Conservation (phyloP, 2,888 invertebrate genomes). For the Gymnocheta viridis region DNA sequence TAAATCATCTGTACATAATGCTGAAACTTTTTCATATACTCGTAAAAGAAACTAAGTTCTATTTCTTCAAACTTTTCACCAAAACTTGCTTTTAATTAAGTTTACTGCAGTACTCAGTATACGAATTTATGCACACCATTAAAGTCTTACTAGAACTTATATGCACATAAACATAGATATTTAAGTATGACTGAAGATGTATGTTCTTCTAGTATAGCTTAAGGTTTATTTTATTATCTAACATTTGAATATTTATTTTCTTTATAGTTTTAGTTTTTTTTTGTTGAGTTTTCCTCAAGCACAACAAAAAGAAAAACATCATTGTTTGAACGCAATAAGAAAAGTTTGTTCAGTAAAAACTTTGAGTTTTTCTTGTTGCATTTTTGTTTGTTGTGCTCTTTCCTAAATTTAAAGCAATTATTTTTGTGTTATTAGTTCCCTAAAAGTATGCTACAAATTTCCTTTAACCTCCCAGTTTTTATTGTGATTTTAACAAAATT, state of each 20-base stretch:
- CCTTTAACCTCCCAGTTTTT: background rate
- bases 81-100: slow-evolving; percentile 63
- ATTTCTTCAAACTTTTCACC: slow-evolving; percentile 37
- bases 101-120: slow-evolving; percentile 51
- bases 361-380: background rate
- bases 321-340: background rate
- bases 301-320: background rate
- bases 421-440: slow-evolving; percentile 45
- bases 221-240: slow-evolving; percentile 67
- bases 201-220: slow-evolving; percentile 10
- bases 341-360: slow-evolving; percentile 26
- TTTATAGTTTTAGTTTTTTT: slow-evolving; percentile 33
- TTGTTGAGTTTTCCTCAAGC: background rate
- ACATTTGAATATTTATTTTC: slow-evolving; percentile 56
- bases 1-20: slow-evolving; percentile 28
- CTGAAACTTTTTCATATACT: background rate
- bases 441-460: slow-evolving; percentile 49
- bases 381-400: background rate
- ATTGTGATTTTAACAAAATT: slow-evolving; percentile 37
- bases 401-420: slow-evolving; percentile 53
- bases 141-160: background rate
- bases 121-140: slow-evolving; percentile 1
- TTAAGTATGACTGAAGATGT: background rate
- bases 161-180: too few relatives aligned
- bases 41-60: slow-evolving; percentile 29